Conservation (phyloP, 2,113 vertebrate genomes). For the Oxyruncus cristatus region DNA sequence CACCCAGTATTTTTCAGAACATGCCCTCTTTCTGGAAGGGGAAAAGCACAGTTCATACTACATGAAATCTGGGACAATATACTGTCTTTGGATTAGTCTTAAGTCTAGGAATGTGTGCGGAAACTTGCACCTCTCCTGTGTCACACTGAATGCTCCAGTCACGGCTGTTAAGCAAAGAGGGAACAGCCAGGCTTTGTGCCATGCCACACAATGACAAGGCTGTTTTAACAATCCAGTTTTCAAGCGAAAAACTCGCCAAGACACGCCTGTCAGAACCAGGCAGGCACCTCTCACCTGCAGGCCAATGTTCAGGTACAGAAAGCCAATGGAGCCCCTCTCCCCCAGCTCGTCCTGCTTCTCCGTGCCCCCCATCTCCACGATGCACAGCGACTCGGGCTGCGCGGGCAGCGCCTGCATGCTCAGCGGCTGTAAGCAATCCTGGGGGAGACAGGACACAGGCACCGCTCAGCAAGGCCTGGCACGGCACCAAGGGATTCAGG, state of each 20-base stretch:
- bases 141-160: neutral
- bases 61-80: neutral
- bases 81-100: neutral
- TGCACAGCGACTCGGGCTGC: conserved; percentile 94
- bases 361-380: conserved; percentile 97
- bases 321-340: conserved; percentile 93
- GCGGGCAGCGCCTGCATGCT: conserved; percentile 98
- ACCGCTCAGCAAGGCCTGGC: neutral
- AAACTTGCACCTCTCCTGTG: neutral
- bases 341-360: conserved; percentile 97
- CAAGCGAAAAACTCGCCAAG: neutral
- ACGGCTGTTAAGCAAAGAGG: neutral
- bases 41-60: neutral
- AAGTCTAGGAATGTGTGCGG: neutral
- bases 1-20: neutral
- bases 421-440: conserved; percentile 95
- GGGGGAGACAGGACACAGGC: neutral
- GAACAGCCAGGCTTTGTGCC: neutral
- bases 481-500: neutral
- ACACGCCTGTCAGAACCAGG: neutral
- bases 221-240: neutral
- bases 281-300: conserved; percentile 85
- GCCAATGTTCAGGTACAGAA: conserved; percentile 96
- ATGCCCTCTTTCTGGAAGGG: neutral
- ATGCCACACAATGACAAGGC: rapidly evolving